Evolutionary conservation across 2,888 invertebrate genomes (phyloP).

Genomic region (Nephrocerus scutellatus): DNA sequence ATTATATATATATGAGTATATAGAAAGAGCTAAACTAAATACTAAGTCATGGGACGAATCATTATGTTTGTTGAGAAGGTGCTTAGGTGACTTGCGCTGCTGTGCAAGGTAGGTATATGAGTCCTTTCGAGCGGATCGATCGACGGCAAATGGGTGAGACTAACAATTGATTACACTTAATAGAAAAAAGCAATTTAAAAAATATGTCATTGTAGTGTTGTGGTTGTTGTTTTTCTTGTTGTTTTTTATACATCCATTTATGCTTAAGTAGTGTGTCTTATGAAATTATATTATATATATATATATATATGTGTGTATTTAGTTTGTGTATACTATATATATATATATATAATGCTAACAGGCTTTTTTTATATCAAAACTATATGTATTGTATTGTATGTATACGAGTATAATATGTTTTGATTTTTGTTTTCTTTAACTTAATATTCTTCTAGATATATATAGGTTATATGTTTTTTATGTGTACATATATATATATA

Average conservation of each 20-base stretch:
- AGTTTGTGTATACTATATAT: conserved; percentile 1
- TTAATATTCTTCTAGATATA: conserved; percentile 25
- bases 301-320: conserved; percentile 9
- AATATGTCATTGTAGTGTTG: too few species aligned
- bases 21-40: too few species aligned
- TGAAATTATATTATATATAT: too few species aligned
- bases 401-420: conserved; percentile 16
- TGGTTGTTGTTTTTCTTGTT: conserved; percentile 4
- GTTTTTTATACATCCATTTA: conserved; percentile 7
- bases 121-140: too few species aligned
- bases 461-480: conserved; percentile 13
- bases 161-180: too few species aligned
- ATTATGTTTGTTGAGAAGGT: too few species aligned
- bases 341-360: conserved; percentile 16
- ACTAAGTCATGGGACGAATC: too few species aligned
- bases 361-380: conserved; percentile 34
- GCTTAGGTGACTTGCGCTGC: too few species aligned
- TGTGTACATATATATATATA: conserved; percentile 7
- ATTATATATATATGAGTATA: too few species aligned
- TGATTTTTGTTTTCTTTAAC: conserved; percentile 11
- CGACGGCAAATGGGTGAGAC: too few species aligned
- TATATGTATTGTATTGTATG: conserved; percentile 18
- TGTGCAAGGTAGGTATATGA: too few species aligned
- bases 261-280: conserved; percentile 6
- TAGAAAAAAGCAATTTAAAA: too few species aligned